Evolutionary conservation across 2,888 invertebrate genomes (phyloP).

Genomic region (Myopa testacea): DNA sequence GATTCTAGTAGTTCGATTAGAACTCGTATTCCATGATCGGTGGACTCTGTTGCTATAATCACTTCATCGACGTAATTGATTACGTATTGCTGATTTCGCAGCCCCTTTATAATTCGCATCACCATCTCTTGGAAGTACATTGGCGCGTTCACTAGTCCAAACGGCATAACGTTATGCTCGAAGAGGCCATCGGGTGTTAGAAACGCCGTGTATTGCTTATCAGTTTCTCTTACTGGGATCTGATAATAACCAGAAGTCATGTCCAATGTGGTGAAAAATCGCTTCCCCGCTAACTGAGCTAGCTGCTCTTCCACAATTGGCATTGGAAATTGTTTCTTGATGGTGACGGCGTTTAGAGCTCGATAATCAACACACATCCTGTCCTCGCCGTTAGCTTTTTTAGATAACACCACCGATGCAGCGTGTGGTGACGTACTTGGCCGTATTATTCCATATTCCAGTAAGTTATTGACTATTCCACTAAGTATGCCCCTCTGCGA

Average conservation of each 20-base stretch:
- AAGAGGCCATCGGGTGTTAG: conserved; percentile 52
- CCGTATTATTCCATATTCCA: conserved; percentile 39
- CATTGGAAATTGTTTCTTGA: conserved; percentile 46
- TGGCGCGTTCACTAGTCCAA: conserved; percentile 59
- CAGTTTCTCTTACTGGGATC: conserved; percentile 40
- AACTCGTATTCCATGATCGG: no score
- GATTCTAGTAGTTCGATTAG: no score
- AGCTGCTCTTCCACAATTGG: conserved; percentile 46
- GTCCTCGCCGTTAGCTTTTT: conserved; percentile 41
- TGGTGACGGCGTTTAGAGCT: conserved; percentile 42
- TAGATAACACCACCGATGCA: conserved; percentile 41
- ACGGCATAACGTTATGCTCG: conserved; percentile 58
- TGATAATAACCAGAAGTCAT: no score
- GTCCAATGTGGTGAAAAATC: no score
- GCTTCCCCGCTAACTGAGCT: conserved; percentile 48
- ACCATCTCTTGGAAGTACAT: conserved; percentile 54
- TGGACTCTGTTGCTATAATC: no score
- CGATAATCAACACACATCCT: conserved; percentile 46
- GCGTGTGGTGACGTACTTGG: conserved; percentile 42
- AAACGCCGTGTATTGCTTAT: conserved; percentile 43
- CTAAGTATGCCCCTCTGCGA: conserved; percentile 34
- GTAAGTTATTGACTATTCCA: conserved; percentile 33
- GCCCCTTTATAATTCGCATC: no score
- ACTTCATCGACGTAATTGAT: no score
- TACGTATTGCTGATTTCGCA: no score